Evolutionary conservation across 2,888 invertebrate species (phyloP).

Genomic region (Lasioglossum lativentre): DNA sequence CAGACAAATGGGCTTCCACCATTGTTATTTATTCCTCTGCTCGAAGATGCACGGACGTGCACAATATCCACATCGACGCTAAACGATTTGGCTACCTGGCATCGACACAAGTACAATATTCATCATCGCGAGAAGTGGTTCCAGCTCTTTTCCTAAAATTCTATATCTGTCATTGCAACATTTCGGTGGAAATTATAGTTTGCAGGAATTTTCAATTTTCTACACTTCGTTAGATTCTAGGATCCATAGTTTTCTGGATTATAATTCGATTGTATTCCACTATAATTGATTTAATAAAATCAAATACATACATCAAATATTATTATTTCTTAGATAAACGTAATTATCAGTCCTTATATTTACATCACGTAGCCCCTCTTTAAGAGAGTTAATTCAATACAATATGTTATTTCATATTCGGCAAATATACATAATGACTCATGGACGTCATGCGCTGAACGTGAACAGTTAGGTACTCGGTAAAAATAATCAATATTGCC

Average conservation of each 20-base stretch:
- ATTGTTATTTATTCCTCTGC: conserved; percentile 61
- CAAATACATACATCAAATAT: neutral
- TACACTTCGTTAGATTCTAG: neutral
- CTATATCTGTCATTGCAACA: neutral
- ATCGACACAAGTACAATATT: conserved; percentile 43
- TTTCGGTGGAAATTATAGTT: neutral
- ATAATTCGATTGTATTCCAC: too few species aligned
- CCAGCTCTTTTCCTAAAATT: neutral
- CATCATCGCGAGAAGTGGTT: conserved; percentile 6
- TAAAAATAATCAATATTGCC: neutral
- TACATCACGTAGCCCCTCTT: neutral
- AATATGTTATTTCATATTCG: too few species aligned
- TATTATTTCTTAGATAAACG: neutral
- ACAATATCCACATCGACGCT: conserved; percentile 44
- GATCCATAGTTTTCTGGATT: neutral
- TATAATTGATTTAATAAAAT: neutral
- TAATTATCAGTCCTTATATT: neutral
- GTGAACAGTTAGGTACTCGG: neutral
- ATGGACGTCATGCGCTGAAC: too few species aligned
- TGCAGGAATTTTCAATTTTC: neutral
- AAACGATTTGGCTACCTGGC: conserved; percentile 54
- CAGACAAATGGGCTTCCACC: conserved; percentile 56
- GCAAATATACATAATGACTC: too few species aligned
- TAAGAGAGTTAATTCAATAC: too few species aligned
- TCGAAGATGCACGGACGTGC: conserved; percentile 48